Evolutionary conservation across 92 coral and sea anemone genomes (phyloP), one percentile per base, ranked within the genome.

Genomic region (Virgularia gustaviana): DNA sequence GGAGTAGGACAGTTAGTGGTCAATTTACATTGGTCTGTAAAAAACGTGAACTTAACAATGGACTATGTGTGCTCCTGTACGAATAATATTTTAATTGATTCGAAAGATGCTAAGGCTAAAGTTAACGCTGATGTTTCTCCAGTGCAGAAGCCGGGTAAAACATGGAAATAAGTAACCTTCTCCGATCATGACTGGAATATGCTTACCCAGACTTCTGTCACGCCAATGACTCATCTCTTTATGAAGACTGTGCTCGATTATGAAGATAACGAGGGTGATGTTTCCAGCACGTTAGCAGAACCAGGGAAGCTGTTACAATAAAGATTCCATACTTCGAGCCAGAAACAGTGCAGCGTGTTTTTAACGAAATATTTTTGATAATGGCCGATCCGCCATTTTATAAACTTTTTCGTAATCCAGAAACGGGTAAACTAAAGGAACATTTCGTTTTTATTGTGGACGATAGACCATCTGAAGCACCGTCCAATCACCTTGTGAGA

Each of bases 1-100:
- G 90, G 87, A 3, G 87, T 86, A n/a, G 71, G 73, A 36, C 70
- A 59, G 25, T 65, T 72, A 24, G 90, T 81, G 7, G 32, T 86
- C 13, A 86, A 86, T 34, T 49, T 86, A 6, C 90, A 78, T 42
- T 86, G 84, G 81, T 54, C 90, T 0, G 73, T 81, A 1, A 73
- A 86, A 18, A 82, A 82, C 78, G 87, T 86, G 2, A 86, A 86
- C 47, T 81, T 86, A 2, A 60, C 58, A 1, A 64, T 79, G 29
- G 88, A 83, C 36, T 42, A 31, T 1, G 31, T 42, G 0, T 54
- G 45, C 22, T 13, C 55, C 15, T 0, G 45, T 13, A 73, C 72
- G 1, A 29, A 65, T 42, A 28, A 31, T 45, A 20, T 65, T 13
- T 12, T 84, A 71, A 68, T 76, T 0, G 86, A 85, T 70, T 85